Conservation (phyloP, 2,797 vertebrate genomes). For the Eulemur coronatus region DNA sequence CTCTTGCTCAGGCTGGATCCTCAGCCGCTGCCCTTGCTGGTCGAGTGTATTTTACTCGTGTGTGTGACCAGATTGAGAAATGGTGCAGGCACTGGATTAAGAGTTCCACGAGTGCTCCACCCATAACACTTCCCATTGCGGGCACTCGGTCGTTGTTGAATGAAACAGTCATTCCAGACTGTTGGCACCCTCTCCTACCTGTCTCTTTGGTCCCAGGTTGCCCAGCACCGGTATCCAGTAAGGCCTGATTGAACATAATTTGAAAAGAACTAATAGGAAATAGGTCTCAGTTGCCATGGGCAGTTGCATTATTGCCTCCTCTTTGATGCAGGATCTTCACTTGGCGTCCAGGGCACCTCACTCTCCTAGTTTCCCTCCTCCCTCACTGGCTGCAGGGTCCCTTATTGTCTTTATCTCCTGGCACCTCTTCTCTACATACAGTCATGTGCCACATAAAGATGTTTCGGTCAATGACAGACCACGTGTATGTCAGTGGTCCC, state of each 20-base stretch:
- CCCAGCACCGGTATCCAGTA: neutral
- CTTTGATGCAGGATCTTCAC: fast-evolving
- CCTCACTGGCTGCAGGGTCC: neutral
- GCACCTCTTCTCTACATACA: too few species aligned
- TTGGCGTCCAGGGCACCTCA: neutral
- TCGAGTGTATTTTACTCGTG: fast-evolving
- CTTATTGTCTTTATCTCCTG: neutral
- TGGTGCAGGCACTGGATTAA: too few species aligned
- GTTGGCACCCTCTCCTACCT: neutral
- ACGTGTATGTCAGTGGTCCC: fast-evolving
- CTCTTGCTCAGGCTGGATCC: neutral
- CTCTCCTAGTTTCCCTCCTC: neutral
- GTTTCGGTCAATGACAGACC: neutral
- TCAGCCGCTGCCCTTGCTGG: neutral
- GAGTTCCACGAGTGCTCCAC: neutral
- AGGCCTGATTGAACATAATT: neutral
- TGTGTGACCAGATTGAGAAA: neutral
- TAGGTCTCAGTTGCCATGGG: neutral
- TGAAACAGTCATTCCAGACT: neutral
- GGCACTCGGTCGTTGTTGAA: neutral
- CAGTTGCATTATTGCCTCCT: fast-evolving
- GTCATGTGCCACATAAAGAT: neutral
- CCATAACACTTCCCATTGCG: neutral
- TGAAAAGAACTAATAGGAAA: neutral
- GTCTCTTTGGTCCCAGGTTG: neutral